Base-by-base conservation (phyloP, 2,113 vertebrate genomes). In the Leuciscus idus region DNA sequence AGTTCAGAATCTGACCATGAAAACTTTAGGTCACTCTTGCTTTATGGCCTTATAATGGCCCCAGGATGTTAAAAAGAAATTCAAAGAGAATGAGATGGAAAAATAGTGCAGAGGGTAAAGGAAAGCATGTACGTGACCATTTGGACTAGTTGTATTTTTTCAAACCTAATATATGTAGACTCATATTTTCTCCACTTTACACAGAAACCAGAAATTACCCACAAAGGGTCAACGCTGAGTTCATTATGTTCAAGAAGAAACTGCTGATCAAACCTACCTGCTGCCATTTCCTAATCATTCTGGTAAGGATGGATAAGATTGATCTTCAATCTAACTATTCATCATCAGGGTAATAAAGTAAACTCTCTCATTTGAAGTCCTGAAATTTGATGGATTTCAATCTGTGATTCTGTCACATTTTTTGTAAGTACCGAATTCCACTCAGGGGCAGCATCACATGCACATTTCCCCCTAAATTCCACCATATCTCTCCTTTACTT, bases 401-500 rank as follows among this genome's bases (percentile, higher is more conserved):
- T 81, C 39, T 5, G 4, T 66, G 79, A 66, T 66, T 28, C 59
- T 66, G 64, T 81, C 19, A 64, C 2, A 30, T 52, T 23, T 68
- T 66, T 48, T 81, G 1, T 12, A 50, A 50, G 62, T 66, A 10
- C 61, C 9, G 62, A 68, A 66, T 73, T 70, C 26, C 46, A 70
- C 62, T 36, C 83, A 46, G 39, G 72, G 84, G 61, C 52, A 85
- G 26, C 26, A 52, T 77, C 83, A 75, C 39, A 82, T 15, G 59
- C 72, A 74, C 78, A 86, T 30, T 17, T 83, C 77, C 85, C 81
- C 78, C 61, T 76, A 13, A 86, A 23, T 74, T 70, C 77, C 68
- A 28, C 36, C 30, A 30, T 66, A 52, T 68, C 43, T 64, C 80
- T 36, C 81, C 55, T 55, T 30, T 10, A 55, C 81, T 55, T n/a